Conservation (phyloP, 2,888 invertebrate genomes). For the Sinohyriopsis cumingii region DNA sequence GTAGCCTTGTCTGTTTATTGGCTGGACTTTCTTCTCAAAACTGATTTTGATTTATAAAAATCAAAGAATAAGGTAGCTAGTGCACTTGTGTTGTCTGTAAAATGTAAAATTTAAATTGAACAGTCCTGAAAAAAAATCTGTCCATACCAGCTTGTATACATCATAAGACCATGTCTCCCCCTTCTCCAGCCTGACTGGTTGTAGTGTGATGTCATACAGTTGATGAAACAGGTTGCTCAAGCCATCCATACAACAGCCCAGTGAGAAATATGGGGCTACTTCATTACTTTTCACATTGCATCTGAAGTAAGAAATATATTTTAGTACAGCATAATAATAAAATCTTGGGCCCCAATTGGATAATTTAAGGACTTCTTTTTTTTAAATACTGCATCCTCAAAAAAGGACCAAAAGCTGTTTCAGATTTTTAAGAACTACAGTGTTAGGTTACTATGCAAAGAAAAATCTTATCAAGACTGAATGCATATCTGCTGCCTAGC, state of each 20-base stretch:
- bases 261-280: constrained; percentile 85
- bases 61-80: not conserved
- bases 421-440: too few relatives aligned
- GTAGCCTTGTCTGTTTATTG: too few relatives aligned
- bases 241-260: constrained; percentile 97
- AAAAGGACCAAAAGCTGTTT: too few relatives aligned
- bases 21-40: too few relatives aligned
- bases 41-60: too few relatives aligned
- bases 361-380: too few relatives aligned
- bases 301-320: constrained; percentile 31
- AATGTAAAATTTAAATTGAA: not conserved
- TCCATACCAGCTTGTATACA: constrained; percentile 88
- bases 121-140: not conserved
- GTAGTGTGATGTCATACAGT: constrained; percentile 83
- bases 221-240: constrained; percentile 89
- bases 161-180: constrained; percentile 92
- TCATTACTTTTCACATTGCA: constrained; percentile 45
- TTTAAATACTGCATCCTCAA: too few relatives aligned
- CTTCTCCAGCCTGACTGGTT: constrained; percentile 81
- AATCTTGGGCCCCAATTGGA: not conserved
- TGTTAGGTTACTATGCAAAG: too few relatives aligned
- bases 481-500: too few relatives aligned
- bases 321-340: not conserved
- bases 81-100: not conserved
- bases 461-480: too few relatives aligned